Evolutionary conservation across 2,113 vertebrate genomes (phyloP).

Genomic region (Megaceryle torquata): DNA sequence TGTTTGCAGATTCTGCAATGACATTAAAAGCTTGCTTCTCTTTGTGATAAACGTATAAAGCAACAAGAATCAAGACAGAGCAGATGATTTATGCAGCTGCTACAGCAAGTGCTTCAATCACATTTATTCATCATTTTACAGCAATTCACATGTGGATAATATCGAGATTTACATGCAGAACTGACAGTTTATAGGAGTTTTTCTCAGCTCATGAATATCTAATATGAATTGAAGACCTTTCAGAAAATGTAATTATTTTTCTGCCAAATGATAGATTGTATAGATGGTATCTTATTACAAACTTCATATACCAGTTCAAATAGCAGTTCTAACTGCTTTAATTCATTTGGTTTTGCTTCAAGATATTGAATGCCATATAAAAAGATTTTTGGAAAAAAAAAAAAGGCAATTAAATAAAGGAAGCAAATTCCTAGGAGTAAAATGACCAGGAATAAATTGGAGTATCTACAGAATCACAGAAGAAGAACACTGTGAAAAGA

Average conservation of each 20-base stretch:
- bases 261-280: slow-evolving; percentile 24
- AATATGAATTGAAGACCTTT: slow-evolving; percentile 41
- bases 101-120: slow-evolving; percentile 40
- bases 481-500: not conserved
- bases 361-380: not conserved
- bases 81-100: slow-evolving; percentile 33
- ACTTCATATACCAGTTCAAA: not conserved
- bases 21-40: not conserved
- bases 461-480: not conserved
- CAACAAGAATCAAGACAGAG: not conserved
- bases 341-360: not conserved
- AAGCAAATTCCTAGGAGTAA: not conserved
- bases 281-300: not conserved
- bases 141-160: slow-evolving; percentile 32
- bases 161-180: slow-evolving; percentile 39
- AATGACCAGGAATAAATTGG: not conserved
- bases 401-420: not conserved
- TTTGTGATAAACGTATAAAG: slow-evolving; percentile 15
- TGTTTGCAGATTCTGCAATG: not conserved
- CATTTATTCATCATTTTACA: slow-evolving; percentile 57
- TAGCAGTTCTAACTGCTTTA: not conserved
- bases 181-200: not conserved
- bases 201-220: slow-evolving; percentile 27
- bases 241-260: slow-evolving; percentile 39
- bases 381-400: not conserved